These are phyloP conservation scores for Drosophila navojoa DNA, from an alignment of 1,140 invertebrate species.

Conservation along the genomic window DNA sequence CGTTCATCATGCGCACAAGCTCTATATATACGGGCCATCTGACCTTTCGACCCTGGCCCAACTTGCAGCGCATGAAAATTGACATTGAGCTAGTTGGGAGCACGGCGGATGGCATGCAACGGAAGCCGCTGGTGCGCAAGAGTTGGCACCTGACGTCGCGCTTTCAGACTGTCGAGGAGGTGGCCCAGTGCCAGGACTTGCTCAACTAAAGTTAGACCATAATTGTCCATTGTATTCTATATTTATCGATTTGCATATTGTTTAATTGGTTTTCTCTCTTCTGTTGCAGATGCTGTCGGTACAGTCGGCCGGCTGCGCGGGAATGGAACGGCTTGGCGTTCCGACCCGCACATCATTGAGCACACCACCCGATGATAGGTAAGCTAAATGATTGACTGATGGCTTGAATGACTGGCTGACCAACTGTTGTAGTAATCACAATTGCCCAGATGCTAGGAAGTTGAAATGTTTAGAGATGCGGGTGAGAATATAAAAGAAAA, in stretches of 20 bases:
- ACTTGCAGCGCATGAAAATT: constrained; percentile 44
- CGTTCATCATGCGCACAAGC: constrained; percentile 45
- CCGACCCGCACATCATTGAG: constrained; percentile 84
- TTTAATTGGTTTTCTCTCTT: neutral
- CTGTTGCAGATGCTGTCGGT: constrained; percentile 88
- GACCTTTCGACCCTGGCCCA: constrained; percentile 4
- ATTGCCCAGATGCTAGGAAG: too few relatives aligned
- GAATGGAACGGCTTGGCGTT: constrained; percentile 88
- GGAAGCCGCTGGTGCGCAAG: constrained; percentile 35
- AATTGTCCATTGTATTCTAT: too few relatives aligned
- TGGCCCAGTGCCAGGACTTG: constrained; percentile 56
- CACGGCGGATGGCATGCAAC: neutral
- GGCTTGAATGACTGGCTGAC: neutral
- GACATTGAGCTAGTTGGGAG: constrained; percentile 32
- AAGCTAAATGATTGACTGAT: too few relatives aligned
- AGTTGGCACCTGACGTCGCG: constrained; percentile 48
- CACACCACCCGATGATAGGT: constrained; percentile 83
- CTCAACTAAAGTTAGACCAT: constrained; percentile 4
- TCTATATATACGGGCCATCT: constrained; percentile 40
- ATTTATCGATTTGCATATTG: too few relatives aligned
- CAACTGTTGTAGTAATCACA: too few relatives aligned
- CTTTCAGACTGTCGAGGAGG: constrained; percentile 42
- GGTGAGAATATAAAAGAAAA: too few relatives aligned
- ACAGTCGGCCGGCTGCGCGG: constrained; percentile 88
- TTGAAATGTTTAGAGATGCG: too few relatives aligned